phyloP scores from a whole-genome alignment of 2,797 vertebrate species.

The Sphenodon punctatus region DNA sequence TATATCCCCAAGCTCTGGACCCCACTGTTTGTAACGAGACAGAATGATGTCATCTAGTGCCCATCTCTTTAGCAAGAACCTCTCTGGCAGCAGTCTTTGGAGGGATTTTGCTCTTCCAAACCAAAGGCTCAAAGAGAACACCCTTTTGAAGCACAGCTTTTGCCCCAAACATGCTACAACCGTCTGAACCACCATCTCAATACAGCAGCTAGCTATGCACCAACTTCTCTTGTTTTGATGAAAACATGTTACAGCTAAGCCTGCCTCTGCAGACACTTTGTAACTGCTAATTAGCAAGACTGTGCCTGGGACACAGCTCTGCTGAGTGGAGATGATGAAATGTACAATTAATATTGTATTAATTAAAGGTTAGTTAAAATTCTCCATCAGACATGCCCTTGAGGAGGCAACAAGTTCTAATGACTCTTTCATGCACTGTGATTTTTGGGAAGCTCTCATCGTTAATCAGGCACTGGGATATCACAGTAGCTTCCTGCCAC shows the following conservation, averaged over 20 bases:
- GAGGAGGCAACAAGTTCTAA: not conserved
- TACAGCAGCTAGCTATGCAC: no score
- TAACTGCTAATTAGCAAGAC: constrained; percentile 18
- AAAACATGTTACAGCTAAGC: not conserved
- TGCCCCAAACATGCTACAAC: no score
- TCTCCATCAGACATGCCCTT: not conserved
- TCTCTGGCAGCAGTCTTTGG: no score
- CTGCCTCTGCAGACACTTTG: not conserved
- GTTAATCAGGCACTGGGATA: not conserved
- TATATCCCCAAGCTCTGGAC: no score
- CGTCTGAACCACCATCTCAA: no score
- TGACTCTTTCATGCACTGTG: not conserved
- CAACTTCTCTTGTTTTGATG: not conserved
- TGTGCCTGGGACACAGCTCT: not conserved
- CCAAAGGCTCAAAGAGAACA: no score
- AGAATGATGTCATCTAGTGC: no score
- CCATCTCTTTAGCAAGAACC: no score
- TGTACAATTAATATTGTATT: constrained; percentile 25
- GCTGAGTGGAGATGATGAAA: constrained; percentile 5
- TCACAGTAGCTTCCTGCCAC: not conserved
- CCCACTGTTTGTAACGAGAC: no score
- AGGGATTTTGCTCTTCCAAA: no score
- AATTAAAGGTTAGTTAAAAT: constrained; percentile 12
- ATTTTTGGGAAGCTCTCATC: not conserved
- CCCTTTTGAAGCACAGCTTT: no score